Evolutionary conservation across 1,140 invertebrate species (phyloP), one percentile per base, ranked within the genome.

Genomic region (Neodiprion pinetum): DNA sequence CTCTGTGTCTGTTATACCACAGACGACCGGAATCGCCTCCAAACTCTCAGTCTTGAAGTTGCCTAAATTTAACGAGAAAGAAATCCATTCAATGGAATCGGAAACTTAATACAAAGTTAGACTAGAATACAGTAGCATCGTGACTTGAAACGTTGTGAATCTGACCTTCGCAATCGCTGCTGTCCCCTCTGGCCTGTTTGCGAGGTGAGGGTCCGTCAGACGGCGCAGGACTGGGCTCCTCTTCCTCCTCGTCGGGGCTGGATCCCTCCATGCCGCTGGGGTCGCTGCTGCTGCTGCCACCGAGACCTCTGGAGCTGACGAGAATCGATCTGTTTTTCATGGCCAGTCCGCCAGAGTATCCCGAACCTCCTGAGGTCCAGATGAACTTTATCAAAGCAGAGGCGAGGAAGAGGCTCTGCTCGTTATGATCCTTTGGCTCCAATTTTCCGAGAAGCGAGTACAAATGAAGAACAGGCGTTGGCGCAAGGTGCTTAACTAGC

Each of bases 381-480:
- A 97, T 93, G 80, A 95, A 93, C 82, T 97, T 96, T 67, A 96
- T 96, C 53, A 98, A 84, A 8, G 96, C 95, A 1, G 96, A 97
- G 1, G 96, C 95, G 72, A 98, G 89, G 83, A 95, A 96, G 67
- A 98, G 90, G 78, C 96, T 98, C 88, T 97, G 96, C 89, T 98
- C 97, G 1, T 95, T 97, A 82, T 98, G 96, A 78, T 97, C 95
- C 79, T 95, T 95, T 0, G 96, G 93, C 80, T 97, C 96, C 77
- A 98, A 87, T 81, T 93, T 93, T 75, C 95, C 95, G 11, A 98
- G 88, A 21, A 98, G 87, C 74, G 93, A 93, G 80, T 97, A 96
- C 1, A 98, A 88, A 91, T 98, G 96, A 69, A 96, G 91, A 53
- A 96, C 96, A 0, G 96, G 96, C 14, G 93, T 93, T 1, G 95